A percentile compares a stretch with the other conserved stretches of the same genome.
phyloP scores from a whole-genome alignment of 1,140 invertebrate genomes.

The Diabrotica virgifera region DNA sequence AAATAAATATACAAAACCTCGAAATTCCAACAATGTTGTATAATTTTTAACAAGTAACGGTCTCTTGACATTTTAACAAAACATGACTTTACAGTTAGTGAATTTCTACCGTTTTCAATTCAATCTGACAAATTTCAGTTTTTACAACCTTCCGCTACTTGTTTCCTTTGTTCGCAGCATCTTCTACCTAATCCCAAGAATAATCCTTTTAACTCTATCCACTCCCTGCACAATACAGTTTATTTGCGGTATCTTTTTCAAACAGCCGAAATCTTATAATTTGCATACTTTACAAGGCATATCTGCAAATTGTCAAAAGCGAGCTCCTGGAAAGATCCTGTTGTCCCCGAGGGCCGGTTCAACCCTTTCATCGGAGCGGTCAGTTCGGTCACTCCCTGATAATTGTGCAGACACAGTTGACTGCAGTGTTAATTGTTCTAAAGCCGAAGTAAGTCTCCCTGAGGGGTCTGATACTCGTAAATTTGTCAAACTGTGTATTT shows the following conservation, averaged over 20 bases:
- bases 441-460: constrained; percentile 18
- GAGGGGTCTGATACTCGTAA: constrained; percentile 21
- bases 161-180: neutral
- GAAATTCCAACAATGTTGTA: no score
- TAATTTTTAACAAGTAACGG: neutral
- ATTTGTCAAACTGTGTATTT: constrained; percentile 27
- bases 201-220: constrained; percentile 12
- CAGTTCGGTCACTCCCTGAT: constrained; percentile 31
- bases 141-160: neutral
- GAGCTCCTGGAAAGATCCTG: constrained; percentile 8
- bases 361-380: constrained; percentile 27
- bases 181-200: neutral
- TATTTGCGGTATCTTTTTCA: constrained; percentile 9
- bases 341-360: constrained; percentile 19
- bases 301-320: constrained; percentile 3
- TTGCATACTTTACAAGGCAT: constrained; percentile 4
- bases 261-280: neutral
- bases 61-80: neutral
- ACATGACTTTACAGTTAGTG: neutral
- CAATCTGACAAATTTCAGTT: neutral
- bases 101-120: neutral
- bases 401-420: constrained; percentile 31
- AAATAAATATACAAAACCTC: no score
- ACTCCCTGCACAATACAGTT: constrained; percentile 3
- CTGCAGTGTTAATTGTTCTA: constrained; percentile 30